Percentiles rank a stretch among this genome's conserved stretches.
phyloP scores from a whole-genome alignment of 1,140 invertebrate species.

The Aphidius ervi region DNA sequence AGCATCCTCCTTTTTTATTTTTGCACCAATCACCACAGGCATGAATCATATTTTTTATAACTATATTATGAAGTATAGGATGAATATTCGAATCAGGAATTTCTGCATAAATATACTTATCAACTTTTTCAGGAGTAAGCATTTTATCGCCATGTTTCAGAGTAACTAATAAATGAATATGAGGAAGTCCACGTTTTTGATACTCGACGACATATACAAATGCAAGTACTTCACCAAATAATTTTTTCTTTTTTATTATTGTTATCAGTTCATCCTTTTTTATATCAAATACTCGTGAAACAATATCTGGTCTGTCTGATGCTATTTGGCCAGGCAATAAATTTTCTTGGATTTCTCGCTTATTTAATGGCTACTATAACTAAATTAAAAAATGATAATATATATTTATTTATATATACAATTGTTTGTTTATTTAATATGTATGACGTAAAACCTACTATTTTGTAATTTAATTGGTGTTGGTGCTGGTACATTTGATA shows the following conservation, averaged over 20 bases:
- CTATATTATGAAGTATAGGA: conserved; percentile 14
- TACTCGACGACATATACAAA: conserved; percentile 5
- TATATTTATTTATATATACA: too few relatives aligned
- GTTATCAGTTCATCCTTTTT: conserved; percentile 12
- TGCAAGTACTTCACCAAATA: conserved; percentile 16
- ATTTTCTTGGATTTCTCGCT: conserved; percentile 15
- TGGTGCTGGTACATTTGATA: too few relatives aligned
- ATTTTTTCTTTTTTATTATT: conserved; percentile 14
- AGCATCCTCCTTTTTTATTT: conserved; percentile 1
- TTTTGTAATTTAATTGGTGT: too few relatives aligned
- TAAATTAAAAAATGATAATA: too few relatives aligned
- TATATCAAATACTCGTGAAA: conserved; percentile 16
- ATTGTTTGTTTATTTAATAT: too few relatives aligned
- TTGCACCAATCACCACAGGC: conserved; percentile 34
- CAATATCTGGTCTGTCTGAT: conserved; percentile 25
- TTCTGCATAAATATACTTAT: conserved; percentile 25
- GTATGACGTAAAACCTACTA: too few relatives aligned
- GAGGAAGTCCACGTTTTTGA: conserved; percentile 8
- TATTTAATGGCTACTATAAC: too few relatives aligned
- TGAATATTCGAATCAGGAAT: conserved; percentile 23
- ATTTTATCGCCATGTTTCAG: conserved; percentile 46
- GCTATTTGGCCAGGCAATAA: background rate
- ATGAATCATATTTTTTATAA: conserved; percentile 31
- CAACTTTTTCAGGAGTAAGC: conserved; percentile 29
- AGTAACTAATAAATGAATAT: conserved; percentile 26